A percentile compares a stretch with the other conserved stretches of the same genome.
Conservation (phyloP, 2,888 invertebrate genomes). For the Eupithecia centaureata region DNA sequence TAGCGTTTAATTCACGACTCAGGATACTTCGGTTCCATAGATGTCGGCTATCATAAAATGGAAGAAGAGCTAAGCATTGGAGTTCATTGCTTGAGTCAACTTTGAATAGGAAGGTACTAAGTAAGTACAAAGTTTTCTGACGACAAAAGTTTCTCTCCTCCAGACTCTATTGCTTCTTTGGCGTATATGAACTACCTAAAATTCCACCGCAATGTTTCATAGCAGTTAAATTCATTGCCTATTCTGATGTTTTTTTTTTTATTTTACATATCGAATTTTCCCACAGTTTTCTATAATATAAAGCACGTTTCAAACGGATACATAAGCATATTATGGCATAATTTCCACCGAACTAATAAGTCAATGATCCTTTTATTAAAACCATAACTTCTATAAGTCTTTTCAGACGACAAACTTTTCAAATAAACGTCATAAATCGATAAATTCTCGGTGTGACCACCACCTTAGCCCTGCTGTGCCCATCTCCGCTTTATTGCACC, state of each 20-base stretch:
- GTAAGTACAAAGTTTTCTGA: neutral
- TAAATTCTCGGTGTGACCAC: conserved; percentile 26
- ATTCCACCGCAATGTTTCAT: neutral
- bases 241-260: neutral
- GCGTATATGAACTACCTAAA: neutral
- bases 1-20: neutral
- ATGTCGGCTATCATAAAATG: neutral
- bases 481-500: conserved; percentile 45
- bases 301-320: neutral
- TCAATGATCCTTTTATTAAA: conserved; percentile 5
- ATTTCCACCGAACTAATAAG: neutral
- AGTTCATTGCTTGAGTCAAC: neutral
- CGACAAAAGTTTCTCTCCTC: neutral
- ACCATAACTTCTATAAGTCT: conserved; percentile 16
- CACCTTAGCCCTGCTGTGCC: conserved; percentile 29
- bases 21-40: neutral
- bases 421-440: conserved; percentile 31
- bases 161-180: neutral
- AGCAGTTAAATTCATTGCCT: neutral
- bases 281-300: neutral
- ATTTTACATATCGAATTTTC: neutral
- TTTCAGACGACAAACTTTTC: conserved; percentile 26
- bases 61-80: neutral
- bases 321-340: neutral
- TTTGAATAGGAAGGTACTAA: neutral